A percentile compares a stretch with the other conserved stretches of the same genome.
Conservation (phyloP, 2,797 vertebrate species). For the Myripristis jacobus region DNA sequence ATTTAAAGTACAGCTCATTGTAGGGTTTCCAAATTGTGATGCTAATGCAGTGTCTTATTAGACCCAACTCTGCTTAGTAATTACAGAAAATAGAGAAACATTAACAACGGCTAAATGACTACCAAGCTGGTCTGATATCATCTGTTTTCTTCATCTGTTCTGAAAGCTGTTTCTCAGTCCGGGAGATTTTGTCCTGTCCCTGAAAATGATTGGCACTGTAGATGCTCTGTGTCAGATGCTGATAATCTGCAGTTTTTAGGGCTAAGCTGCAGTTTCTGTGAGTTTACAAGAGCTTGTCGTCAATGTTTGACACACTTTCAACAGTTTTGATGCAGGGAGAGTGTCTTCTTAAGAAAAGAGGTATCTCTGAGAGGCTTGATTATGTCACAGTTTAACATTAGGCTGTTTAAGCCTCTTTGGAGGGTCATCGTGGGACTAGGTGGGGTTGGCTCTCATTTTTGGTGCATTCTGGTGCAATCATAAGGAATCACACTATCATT, state of each 20-base stretch:
- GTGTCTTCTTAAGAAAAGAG: conserved; percentile 49
- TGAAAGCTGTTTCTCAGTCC: conserved; percentile 10
- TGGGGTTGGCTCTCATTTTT: conserved; percentile 53
- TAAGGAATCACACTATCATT: neutral
- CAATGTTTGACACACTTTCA: conserved; percentile 39
- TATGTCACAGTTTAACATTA: conserved; percentile 53
- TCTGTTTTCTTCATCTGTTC: conserved; percentile 26
- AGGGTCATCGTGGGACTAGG: conserved; percentile 16
- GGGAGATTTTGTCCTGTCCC: conserved; percentile 12
- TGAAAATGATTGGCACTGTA: conserved; percentile 37
- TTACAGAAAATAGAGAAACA: neutral
- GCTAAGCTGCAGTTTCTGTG: conserved; percentile 46
- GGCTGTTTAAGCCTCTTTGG: conserved; percentile 52
- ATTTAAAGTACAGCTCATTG: conserved; percentile 7
- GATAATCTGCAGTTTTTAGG: conserved; percentile 54
- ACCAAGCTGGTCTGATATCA: conserved; percentile 10
- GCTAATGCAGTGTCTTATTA: conserved; percentile 6
- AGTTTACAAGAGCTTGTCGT: conserved; percentile 32
- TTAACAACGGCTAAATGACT: conserved; percentile 15
- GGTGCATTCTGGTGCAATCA: conserved; percentile 27
- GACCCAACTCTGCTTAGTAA: conserved; percentile 12
- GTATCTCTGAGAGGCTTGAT: conserved; percentile 42
- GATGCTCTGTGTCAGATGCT: conserved; percentile 23
- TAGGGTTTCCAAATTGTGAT: conserved; percentile 16
- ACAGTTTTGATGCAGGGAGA: conserved; percentile 5